Evolutionary conservation across 2,888 invertebrate species (phyloP), one percentile per base, ranked within the genome.

Genomic region (Mechanitis mazaeus): DNA sequence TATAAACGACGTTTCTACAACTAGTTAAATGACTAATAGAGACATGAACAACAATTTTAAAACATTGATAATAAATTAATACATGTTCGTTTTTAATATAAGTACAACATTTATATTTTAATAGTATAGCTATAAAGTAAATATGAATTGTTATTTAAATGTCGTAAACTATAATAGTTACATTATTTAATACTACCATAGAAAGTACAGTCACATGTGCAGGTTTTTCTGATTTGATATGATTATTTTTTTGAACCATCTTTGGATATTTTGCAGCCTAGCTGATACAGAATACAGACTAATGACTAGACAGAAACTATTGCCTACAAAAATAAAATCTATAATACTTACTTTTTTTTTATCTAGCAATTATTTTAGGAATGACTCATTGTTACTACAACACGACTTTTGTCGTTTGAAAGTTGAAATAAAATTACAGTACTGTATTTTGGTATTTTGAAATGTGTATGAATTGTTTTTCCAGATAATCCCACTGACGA

Each of bases 271-370:
- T 47, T 50, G 6, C 50, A 31, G 50, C 31, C 31, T 31, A 50
- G 9, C 50, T 50, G 50, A 31, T 50, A 50, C 50, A 50, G 31
- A 50, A 28, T 50, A 50, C 50, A 50, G n/a, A 47, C 50, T 50
- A 50, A 31, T 28, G 50, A 50, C 50, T 50, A 50, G 31, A 50
- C 31, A 31, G 31, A 28, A 31, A 50, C n/a, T 31, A 50, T 20
- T 20, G 50, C 3, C 31, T 50, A 50, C 7, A 31, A 31, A 11
- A 31, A 28, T 50, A 31, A 5, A 3, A 38, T 38, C 20, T 5
- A 42, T 42, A 42, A 42, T 42, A 42, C 11, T 11, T 9, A 42
- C 3, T 42, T 6, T 6, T 9, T 9, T 42, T 3, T 3, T 42
- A 9, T 9, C 7, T 9, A 42, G 9, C 42, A 42, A 6, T 3